Conservation (phyloP, 2,113 vertebrate species). For the Lonchura striata region DNA sequence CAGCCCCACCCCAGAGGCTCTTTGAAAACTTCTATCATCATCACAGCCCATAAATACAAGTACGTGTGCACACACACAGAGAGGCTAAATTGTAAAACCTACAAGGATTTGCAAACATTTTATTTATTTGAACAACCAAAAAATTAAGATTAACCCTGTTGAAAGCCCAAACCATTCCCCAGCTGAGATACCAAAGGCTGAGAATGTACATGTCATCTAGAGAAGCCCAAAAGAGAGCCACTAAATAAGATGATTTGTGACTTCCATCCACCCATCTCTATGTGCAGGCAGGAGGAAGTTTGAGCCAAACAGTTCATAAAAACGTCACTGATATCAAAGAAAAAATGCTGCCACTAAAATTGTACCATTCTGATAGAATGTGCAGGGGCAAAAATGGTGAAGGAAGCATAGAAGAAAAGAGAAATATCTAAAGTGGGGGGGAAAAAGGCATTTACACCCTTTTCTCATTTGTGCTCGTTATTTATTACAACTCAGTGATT, state of each 20-base stretch:
- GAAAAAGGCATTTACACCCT: background rate
- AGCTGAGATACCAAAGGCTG: background rate
- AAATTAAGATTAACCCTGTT: background rate
- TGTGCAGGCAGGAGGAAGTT: background rate
- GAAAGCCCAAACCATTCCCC: background rate
- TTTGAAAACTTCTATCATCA: background rate
- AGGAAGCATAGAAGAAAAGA: background rate
- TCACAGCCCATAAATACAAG: background rate
- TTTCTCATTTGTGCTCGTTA: background rate
- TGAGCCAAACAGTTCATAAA: background rate
- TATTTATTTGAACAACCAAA: background rate
- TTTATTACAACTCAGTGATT: background rate
- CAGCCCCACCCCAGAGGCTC: fast-evolving
- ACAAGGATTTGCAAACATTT: background rate
- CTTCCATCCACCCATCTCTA: background rate
- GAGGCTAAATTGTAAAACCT: background rate
- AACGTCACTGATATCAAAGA: background rate
- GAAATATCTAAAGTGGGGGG: background rate
- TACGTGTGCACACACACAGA: background rate
- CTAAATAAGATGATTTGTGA: background rate
- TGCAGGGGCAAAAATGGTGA: background rate
- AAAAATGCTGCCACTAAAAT: background rate
- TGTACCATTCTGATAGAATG: background rate
- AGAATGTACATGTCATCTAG: background rate
- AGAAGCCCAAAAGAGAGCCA: background rate